Base-by-base conservation (phyloP, 2,888 invertebrate species). In the Calliopum simillimum region DNA sequence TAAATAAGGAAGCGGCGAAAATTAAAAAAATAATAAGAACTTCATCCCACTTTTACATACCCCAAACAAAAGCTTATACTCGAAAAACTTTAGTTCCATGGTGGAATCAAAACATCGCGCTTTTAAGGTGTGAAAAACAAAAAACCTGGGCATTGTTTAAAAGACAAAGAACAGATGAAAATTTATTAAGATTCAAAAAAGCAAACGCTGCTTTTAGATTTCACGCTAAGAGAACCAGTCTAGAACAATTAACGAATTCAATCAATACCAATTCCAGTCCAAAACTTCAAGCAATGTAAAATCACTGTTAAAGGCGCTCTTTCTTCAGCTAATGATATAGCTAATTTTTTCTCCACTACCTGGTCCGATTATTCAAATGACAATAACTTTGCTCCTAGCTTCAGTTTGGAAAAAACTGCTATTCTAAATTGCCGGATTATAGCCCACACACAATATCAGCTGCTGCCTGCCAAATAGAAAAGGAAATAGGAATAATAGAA, bases 141-240 rank as follows among this genome's bases (percentile, higher is more conserved):
- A 58, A 25, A 25, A 2, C 25, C 2, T 58, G 58, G 33, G 58
- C n/a, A 58, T 6, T 6, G 14, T 33, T 25, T 58, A 25, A 58
- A 58, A 58, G 25, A 4, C 41, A 41, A 33, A 23, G 12, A 25
- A 58, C 58, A 25, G 58, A 6, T 41, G 4, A 4, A 6, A 70
- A 66, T 44, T n/a, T 71, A 6, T 2, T 71, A 6, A 71, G 55
- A 4, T 71, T 44, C 25, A 71, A 64, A 61, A 71, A 55, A 59
- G 59, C 68, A 6, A 68, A 46, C 25, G 68, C 71, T 12, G 23
- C 5, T 6, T 49, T 62, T 13, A 68, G 63, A 58, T 47, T 56
- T 3, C 43, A 71, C 49, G 16, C 68, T 5, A 71, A 71, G 44
- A 58, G 12, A 8, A 6, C 13, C 23, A 61, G 61, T 11, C n/a